Evolutionary conservation across 2,797 vertebrate species (phyloP).

Genomic region (Basileuterus tristriatus): DNA sequence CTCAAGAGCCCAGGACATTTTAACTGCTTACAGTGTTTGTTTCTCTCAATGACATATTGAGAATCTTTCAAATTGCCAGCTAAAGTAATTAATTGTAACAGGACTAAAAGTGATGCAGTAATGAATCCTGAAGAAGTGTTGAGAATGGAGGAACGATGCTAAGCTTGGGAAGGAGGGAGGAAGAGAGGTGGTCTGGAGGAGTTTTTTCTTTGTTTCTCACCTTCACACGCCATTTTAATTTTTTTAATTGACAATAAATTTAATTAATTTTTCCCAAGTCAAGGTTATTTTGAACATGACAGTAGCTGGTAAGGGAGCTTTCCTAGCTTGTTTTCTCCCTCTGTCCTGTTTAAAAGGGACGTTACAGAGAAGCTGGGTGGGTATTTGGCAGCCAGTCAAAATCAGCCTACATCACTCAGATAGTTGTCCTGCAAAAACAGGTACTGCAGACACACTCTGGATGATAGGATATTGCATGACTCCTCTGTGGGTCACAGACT

Average conservation of each 20-base stretch:
- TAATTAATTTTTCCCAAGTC: background rate
- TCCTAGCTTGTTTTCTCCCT: background rate
- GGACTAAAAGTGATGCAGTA: background rate
- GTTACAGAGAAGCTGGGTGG: background rate
- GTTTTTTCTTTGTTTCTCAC: background rate
- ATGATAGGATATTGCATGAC: background rate
- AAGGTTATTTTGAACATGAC: background rate
- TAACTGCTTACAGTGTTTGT: background rate
- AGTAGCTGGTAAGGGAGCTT: background rate
- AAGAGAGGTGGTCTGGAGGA: background rate
- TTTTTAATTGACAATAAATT: background rate
- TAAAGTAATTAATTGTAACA: background rate
- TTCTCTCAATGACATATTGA: background rate
- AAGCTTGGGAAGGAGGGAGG: background rate
- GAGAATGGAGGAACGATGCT: background rate
- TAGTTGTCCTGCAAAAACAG: background rate
- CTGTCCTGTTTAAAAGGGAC: background rate
- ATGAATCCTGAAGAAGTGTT: background rate
- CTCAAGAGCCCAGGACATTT: background rate
- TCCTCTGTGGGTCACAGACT: background rate
- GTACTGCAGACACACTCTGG: background rate
- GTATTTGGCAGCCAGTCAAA: background rate
- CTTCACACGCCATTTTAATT: background rate
- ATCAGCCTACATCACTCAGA: background rate
- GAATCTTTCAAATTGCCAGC: background rate